Percentiles rank a stretch among this genome's conserved stretches.
Evolutionary conservation across 2,888 invertebrate species (phyloP).

Genomic region (Apantesis nais): DNA sequence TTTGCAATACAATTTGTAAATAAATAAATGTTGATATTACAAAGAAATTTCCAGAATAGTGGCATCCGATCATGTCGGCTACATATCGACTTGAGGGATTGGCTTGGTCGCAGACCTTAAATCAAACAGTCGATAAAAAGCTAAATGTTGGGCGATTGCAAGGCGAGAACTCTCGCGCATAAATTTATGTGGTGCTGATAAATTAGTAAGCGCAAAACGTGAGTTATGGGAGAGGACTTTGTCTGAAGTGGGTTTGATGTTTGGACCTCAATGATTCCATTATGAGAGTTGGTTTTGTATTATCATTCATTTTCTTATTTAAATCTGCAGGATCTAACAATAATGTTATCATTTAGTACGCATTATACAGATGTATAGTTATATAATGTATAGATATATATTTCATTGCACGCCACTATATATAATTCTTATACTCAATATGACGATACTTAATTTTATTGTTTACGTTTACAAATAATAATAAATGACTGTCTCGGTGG

Average conservation of each 20-base stretch:
- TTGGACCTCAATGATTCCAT: slow-evolving; percentile 5
- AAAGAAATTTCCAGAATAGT: slow-evolving; percentile 62
- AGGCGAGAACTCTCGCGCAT: slow-evolving; percentile 74
- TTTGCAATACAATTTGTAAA: background rate
- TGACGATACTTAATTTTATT: too few relatives aligned
- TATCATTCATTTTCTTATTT: background rate
- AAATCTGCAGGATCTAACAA: background rate
- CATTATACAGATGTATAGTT: too few relatives aligned
- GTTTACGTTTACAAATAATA: too few relatives aligned
- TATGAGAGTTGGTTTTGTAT: slow-evolving; percentile 5
- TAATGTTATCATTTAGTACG: background rate
- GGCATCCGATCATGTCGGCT: slow-evolving; percentile 48
- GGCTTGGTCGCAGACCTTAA: slow-evolving; percentile 69
- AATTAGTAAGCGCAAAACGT: slow-evolving; percentile 72
- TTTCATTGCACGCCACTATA: too few relatives aligned
- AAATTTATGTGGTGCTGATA: slow-evolving; percentile 81
- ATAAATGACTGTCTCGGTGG: too few relatives aligned
- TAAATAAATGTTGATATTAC: background rate
- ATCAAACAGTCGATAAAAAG: slow-evolving; percentile 84
- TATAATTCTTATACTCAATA: too few relatives aligned
- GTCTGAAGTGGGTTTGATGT: slow-evolving; percentile 18
- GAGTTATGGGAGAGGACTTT: slow-evolving; percentile 63
- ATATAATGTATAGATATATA: too few relatives aligned
- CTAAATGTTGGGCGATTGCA: slow-evolving; percentile 84
- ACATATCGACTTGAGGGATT: slow-evolving; percentile 83